These are phyloP conservation scores for Drosophila antonietae DNA, from an alignment of 2,888 invertebrate species.

Conservation along the genomic window DNA sequence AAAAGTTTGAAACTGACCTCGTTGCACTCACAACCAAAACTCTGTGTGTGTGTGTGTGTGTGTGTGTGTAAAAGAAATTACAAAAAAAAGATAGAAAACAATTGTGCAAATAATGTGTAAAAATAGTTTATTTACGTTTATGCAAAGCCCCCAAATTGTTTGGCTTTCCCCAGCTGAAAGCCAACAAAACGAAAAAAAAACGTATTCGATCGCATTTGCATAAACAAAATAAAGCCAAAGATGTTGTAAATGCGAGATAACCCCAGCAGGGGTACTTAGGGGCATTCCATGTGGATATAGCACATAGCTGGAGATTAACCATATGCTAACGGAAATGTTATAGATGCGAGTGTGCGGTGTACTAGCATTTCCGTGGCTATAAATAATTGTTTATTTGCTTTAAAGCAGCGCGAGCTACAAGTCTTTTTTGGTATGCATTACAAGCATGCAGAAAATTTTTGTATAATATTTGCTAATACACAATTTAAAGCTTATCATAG, in stretches of 20 bases:
- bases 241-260: conserved; percentile 29
- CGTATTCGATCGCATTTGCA: conserved; percentile 63
- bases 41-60: neutral
- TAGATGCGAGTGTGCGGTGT: conserved; percentile 22
- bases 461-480: no score
- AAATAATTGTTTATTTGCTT: conserved; percentile 55
- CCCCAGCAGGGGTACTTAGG: conserved; percentile 20
- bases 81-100: conserved; percentile 8
- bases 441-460: neutral
- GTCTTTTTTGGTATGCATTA: neutral
- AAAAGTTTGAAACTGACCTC: conserved; percentile 55
- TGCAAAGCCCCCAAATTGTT: conserved; percentile 40
- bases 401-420: conserved; percentile 3
- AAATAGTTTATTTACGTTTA: conserved; percentile 67
- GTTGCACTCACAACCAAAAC: conserved; percentile 32
- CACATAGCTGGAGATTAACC: conserved; percentile 48
- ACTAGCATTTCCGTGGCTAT: conserved; percentile 52
- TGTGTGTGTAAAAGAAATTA: conserved; percentile 5
- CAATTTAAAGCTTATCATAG: no score
- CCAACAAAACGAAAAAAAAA: conserved; percentile 1
- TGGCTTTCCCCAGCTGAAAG: conserved; percentile 39
- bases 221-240: conserved; percentile 60
- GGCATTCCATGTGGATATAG: conserved; percentile 16
- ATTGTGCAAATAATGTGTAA: conserved; percentile 51
- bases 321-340: conserved; percentile 70